A percentile compares a stretch with the other conserved stretches of the same genome.
phyloP scores from a whole-genome alignment of 2,888 invertebrate genomes.

The Cremastinae sp. region DNA sequence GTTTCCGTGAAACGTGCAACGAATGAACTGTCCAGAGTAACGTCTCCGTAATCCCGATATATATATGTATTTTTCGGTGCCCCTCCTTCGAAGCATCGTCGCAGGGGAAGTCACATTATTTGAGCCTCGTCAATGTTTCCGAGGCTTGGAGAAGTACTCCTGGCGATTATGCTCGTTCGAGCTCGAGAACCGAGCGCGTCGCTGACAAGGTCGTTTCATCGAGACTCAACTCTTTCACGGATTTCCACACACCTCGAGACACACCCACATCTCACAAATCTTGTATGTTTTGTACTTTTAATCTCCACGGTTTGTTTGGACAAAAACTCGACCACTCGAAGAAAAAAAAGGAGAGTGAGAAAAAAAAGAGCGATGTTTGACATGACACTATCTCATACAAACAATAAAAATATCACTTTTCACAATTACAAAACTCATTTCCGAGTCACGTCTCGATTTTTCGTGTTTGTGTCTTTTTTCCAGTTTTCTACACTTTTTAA shows the following conservation, averaged over 20 bases:
- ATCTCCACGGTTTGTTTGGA: conserved; percentile 16
- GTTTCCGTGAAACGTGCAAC: conserved; percentile 47
- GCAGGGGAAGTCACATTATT: conserved; percentile 49
- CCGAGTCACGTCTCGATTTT: background rate
- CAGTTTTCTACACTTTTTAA: background rate
- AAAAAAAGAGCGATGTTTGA: too few species aligned
- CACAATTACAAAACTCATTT: too few species aligned
- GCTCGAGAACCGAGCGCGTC: conserved; percentile 35
- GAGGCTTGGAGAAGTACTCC: conserved; percentile 30
- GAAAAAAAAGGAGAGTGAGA: background rate
- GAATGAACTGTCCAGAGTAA: conserved; percentile 56
- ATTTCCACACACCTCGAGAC: conserved; percentile 58
- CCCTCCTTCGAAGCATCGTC: conserved; percentile 55
- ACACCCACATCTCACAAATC: conserved; percentile 58
- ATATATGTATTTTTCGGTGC: conserved; percentile 57
- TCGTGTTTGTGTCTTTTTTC: background rate
- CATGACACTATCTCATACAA: too few species aligned
- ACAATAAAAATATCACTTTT: too few species aligned
- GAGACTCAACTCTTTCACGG: conserved; percentile 57
- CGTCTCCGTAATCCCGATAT: conserved; percentile 57
- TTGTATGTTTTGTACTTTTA: conserved; percentile 19
- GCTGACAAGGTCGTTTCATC: conserved; percentile 70
- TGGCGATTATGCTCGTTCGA: conserved; percentile 12
- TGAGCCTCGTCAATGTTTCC: conserved; percentile 48
- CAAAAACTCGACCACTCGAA: conserved; percentile 31